phyloP scores from a whole-genome alignment of 2,888 invertebrate genomes.

The Petrophora chlorosata region DNA sequence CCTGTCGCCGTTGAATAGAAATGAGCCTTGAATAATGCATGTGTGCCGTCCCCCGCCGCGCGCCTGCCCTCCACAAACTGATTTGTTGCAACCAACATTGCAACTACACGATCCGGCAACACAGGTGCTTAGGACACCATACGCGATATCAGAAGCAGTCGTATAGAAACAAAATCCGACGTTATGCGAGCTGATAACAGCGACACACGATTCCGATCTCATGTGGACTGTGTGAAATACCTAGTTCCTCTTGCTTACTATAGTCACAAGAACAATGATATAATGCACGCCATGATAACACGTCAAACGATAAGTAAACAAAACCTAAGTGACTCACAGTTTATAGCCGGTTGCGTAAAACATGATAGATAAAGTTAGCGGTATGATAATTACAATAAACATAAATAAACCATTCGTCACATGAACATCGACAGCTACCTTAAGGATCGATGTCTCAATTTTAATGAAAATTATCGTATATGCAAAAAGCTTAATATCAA shows the following conservation, averaged over 20 bases:
- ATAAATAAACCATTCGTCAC: slow-evolving; percentile 24
- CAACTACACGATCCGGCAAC: slow-evolving; percentile 43
- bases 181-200: slow-evolving; percentile 18
- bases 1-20: slow-evolving; percentile 81
- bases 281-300: slow-evolving; percentile 36
- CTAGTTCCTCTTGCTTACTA: slow-evolving; percentile 16
- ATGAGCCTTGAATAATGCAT: slow-evolving; percentile 83
- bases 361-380: slow-evolving; percentile 33
- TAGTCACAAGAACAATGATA: slow-evolving; percentile 28
- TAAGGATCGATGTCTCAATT: neutral
- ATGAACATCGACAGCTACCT: neutral
- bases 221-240: slow-evolving; percentile 19
- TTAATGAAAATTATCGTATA: too few relatives aligned
- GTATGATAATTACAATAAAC: slow-evolving; percentile 36
- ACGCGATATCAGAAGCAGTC: slow-evolving; percentile 23
- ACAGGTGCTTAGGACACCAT: slow-evolving; percentile 56
- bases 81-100: slow-evolving; percentile 61
- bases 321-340: slow-evolving; percentile 38
- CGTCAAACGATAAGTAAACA: slow-evolving; percentile 34
- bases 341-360: slow-evolving; percentile 38
- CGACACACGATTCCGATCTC: slow-evolving; percentile 22
- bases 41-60: slow-evolving; percentile 54
- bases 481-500: slow-evolving; percentile 29
- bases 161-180: slow-evolving; percentile 3
- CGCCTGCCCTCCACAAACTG: slow-evolving; percentile 57